These are phyloP conservation scores for Opisthocomus hoazin DNA, from an alignment of 2,113 vertebrate species.

Conservation along the genomic window DNA sequence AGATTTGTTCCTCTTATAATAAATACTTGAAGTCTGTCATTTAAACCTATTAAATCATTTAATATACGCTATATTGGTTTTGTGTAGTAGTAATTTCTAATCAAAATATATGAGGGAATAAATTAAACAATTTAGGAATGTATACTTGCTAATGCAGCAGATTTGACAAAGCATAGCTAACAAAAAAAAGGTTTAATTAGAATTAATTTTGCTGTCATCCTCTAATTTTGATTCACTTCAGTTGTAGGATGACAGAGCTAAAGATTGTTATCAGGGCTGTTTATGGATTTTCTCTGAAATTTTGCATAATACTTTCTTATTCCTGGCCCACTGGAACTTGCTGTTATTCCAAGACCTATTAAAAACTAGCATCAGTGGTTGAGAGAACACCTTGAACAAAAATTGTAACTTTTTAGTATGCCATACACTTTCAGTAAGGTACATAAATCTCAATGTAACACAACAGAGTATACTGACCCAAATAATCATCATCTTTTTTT, in stretches of 20 bases:
- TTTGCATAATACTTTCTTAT: background rate
- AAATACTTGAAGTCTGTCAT: background rate
- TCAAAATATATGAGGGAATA: conserved; percentile 10
- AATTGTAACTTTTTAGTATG: background rate
- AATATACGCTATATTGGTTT: background rate
- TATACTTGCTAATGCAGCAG: background rate
- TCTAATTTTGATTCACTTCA: background rate
- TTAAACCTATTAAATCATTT: background rate
- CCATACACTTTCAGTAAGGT: background rate
- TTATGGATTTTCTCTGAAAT: background rate
- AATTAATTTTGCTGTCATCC: conserved; percentile 8
- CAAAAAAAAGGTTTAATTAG: background rate
- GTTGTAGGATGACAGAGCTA: background rate
- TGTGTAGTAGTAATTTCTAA: background rate
- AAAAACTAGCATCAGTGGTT: background rate
- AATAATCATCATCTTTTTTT: background rate
- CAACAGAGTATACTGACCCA: background rate
- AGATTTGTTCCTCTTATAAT: background rate
- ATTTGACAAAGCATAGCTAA: background rate
- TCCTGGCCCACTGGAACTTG: background rate
- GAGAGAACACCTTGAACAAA: background rate
- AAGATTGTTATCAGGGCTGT: background rate
- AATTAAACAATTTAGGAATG: background rate
- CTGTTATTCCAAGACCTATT: background rate
- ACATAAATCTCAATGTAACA: background rate